A percentile compares a stretch with the other conserved stretches of the same genome.
Evolutionary conservation across 2,113 vertebrate genomes (phyloP).

Genomic region (Lepidiolamprologus cunningtoni): DNA sequence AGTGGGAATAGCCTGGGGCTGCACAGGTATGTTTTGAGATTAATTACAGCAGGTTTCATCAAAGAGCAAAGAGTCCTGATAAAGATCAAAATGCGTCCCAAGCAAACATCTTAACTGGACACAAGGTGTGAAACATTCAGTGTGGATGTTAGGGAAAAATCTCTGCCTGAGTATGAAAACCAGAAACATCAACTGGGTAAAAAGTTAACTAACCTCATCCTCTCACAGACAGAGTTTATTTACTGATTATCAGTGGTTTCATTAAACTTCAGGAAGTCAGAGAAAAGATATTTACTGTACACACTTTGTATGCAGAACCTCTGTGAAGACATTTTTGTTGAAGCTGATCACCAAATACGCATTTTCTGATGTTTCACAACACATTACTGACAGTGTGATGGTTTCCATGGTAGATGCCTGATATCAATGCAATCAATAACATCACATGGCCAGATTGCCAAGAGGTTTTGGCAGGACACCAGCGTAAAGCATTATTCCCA

Average conservation of each 20-base stretch:
- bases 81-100: not conserved
- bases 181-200: not conserved
- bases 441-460: conserved; percentile 13
- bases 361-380: not conserved
- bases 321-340: not conserved
- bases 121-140: fast-evolving
- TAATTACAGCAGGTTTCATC: not conserved
- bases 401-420: conserved; percentile 4
- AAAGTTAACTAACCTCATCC: not conserved
- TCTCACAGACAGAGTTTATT: not conserved
- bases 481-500: conserved; percentile 43
- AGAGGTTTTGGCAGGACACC: conserved; percentile 44
- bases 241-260: not conserved
- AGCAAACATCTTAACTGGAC: not conserved
- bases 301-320: not conserved
- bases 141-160: not conserved
- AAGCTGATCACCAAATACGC: not conserved
- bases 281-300: not conserved
- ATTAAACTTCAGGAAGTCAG: fast-evolving
- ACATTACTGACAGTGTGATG: not conserved
- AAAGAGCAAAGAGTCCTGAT: fast-evolving
- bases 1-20: not conserved
- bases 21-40: not conserved
- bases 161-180: not conserved
- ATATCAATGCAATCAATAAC: conserved; percentile 50